These are phyloP conservation scores for Lycaena phlaeas DNA, from an alignment of 2,888 invertebrate genomes.

Conservation along the genomic window DNA sequence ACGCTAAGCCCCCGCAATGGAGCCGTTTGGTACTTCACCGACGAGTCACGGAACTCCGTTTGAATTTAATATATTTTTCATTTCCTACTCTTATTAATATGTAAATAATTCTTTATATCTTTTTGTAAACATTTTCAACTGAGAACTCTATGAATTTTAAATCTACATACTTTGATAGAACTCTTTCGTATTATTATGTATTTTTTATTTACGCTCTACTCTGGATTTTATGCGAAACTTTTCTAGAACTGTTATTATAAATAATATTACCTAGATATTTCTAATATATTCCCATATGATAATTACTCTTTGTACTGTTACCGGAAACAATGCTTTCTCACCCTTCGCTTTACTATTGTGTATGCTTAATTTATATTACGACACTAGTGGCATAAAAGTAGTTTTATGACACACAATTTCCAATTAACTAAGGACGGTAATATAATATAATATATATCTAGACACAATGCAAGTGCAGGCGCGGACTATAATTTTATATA, in stretches of 20 bases:
- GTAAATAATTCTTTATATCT: constrained; percentile 52
- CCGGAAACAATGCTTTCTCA: constrained; percentile 1
- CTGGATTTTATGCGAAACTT: too few relatives aligned
- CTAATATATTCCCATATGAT: not conserved
- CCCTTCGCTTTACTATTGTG: too few relatives aligned
- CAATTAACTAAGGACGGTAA: too few relatives aligned
- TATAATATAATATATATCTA: too few relatives aligned
- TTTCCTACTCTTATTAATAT: constrained; percentile 66
- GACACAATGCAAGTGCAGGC: too few relatives aligned
- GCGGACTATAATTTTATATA: too few relatives aligned
- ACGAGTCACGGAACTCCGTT: constrained; percentile 68
- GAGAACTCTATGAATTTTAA: constrained; percentile 7
- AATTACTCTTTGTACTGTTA: not conserved
- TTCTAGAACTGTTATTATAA: too few relatives aligned
- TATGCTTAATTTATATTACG: too few relatives aligned
- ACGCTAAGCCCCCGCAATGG: constrained; percentile 55
- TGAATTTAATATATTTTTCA: constrained; percentile 73
- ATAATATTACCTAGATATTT: not conserved
- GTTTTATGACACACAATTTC: too few relatives aligned
- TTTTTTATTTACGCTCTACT: not conserved
- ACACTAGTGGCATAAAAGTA: too few relatives aligned
- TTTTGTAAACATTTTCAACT: constrained; percentile 27
- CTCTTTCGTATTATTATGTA: not conserved
- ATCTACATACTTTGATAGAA: not conserved
- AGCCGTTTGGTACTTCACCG: constrained; percentile 69